Conservation (phyloP, 2,113 vertebrate genomes). For the Sylvicapra grimmia region DNA sequence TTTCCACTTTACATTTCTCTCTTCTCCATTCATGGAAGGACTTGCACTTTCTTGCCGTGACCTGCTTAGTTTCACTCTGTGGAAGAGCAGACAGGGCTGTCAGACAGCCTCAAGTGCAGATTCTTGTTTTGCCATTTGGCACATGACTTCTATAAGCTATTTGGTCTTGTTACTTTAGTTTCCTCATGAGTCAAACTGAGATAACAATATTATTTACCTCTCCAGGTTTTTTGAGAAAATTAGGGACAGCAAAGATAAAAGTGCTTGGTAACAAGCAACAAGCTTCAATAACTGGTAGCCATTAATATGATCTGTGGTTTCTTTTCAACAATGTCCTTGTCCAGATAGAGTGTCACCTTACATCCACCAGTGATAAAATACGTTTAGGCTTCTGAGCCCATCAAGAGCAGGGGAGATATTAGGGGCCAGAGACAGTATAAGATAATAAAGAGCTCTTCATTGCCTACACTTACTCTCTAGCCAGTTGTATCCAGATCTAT, state of each 20-base stretch:
- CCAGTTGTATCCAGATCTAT: background rate
- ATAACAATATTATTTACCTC: background rate
- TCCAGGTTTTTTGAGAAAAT: slow-evolving; percentile 5
- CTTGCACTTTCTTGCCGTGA: background rate
- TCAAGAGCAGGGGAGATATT: background rate
- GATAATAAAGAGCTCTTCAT: background rate
- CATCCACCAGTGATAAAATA: background rate
- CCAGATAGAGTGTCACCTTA: background rate
- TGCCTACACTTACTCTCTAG: background rate
- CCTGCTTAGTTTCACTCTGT: background rate
- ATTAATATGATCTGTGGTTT: background rate
- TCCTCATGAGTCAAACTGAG: background rate
- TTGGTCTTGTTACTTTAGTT: background rate
- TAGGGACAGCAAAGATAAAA: background rate
- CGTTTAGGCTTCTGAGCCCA: background rate
- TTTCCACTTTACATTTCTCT: background rate
- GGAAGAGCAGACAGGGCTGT: background rate
- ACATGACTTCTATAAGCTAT: background rate
- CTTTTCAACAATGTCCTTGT: background rate
- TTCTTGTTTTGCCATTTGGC: background rate
- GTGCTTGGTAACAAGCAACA: background rate
- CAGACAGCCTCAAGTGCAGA: background rate
- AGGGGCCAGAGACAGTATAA: background rate
- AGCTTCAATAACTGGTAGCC: background rate
- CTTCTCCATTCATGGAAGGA: background rate